Conservation (phyloP, 2,888 invertebrate genomes). For the Thalpophila matura region DNA sequence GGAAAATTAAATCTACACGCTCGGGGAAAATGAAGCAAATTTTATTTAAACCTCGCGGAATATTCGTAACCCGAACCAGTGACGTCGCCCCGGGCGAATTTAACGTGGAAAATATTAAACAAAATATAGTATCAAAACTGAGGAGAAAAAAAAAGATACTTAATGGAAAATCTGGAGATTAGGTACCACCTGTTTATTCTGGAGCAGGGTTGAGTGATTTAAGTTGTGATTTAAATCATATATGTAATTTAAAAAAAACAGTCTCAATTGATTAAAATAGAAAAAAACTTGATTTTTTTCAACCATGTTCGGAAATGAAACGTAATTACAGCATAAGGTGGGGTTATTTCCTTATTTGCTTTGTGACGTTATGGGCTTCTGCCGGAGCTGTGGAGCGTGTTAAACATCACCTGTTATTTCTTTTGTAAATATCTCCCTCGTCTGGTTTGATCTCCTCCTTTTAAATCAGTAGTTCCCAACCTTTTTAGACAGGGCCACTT, state of each 20-base stretch:
- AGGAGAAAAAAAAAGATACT: slow-evolving; percentile 40
- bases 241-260: no score
- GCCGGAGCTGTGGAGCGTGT: slow-evolving; percentile 18
- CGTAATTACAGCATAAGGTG: slow-evolving; percentile 59
- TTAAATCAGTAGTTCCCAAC: no score
- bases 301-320: no score
- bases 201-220: no score
- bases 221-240: no score
- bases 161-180: slow-evolving; percentile 67
- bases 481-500: no score
- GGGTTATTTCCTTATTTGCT: slow-evolving; percentile 25
- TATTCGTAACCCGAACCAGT: slow-evolving; percentile 64
- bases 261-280: no score
- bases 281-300: no score
- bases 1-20: slow-evolving; percentile 65
- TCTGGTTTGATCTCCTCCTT: slow-evolving; percentile 8
- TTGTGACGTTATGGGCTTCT: slow-evolving; percentile 23
- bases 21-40: slow-evolving; percentile 67
- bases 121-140: slow-evolving; percentile 55
- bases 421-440: slow-evolving; percentile 1
- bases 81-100: slow-evolving; percentile 60
- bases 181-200: slow-evolving; percentile 70
- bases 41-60: slow-evolving; percentile 69
- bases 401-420: slow-evolving; percentile 12
- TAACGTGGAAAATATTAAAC: slow-evolving; percentile 62